A percentile compares a stretch with the other conserved stretches of the same genome.
phyloP scores from a whole-genome alignment of 2,888 invertebrate species.

The Apoderus coryli region DNA sequence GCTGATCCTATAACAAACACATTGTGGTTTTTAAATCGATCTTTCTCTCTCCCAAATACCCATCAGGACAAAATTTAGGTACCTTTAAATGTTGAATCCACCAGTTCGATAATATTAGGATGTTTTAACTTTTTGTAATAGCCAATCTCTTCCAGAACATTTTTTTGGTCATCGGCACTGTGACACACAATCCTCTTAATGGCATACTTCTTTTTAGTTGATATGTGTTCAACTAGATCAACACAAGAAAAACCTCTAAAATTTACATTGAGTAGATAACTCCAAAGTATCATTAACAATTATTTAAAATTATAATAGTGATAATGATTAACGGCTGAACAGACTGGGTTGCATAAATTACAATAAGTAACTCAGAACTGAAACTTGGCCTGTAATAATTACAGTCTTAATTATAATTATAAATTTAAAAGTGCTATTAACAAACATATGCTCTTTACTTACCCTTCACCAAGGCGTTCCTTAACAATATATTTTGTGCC shows the following conservation, averaged over 20 bases:
- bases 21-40: too few relatives aligned
- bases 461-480: constrained; percentile 66
- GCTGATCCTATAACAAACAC: constrained; percentile 34
- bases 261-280: too few relatives aligned
- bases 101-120: constrained; percentile 55
- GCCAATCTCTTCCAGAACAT: constrained; percentile 58
- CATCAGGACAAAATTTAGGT: constrained; percentile 1
- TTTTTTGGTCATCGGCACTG: constrained; percentile 57
- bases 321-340: too few relatives aligned
- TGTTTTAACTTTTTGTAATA: constrained; percentile 55
- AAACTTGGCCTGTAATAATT: too few relatives aligned
- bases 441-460: constrained; percentile 23
- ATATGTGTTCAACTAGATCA: constrained; percentile 54
- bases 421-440: constrained; percentile 7
- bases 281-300: too few relatives aligned
- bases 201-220: constrained; percentile 53
- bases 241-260: constrained; percentile 70
- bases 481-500: constrained; percentile 51
- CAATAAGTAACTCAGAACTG: too few relatives aligned
- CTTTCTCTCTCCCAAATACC: background rate
- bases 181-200: constrained; percentile 72
- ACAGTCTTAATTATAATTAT: too few relatives aligned
- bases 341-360: too few relatives aligned
- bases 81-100: constrained; percentile 29
- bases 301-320: too few relatives aligned